A percentile compares a stretch with the other conserved stretches of the same genome.
Conservation (phyloP, 2,888 invertebrate genomes). For the Oligia latruncula region DNA sequence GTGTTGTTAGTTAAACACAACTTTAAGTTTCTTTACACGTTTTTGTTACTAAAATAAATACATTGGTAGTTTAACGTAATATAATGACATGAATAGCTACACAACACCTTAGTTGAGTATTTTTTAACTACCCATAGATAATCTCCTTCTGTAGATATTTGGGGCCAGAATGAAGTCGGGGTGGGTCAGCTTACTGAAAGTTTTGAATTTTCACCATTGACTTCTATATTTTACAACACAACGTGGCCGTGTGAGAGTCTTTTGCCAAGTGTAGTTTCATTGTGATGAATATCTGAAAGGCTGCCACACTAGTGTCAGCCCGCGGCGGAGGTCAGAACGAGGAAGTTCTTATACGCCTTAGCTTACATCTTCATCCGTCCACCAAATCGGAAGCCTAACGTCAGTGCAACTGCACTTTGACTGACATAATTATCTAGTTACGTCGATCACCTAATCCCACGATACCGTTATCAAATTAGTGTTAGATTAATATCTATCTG, state of each 20-base stretch:
- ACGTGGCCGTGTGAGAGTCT: background rate
- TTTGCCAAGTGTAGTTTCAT: background rate
- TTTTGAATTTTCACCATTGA: background rate
- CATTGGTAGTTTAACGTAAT: background rate
- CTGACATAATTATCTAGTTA: slow-evolving; percentile 3
- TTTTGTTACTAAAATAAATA: background rate
- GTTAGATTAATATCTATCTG: slow-evolving; percentile 23
- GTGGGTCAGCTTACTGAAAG: background rate
- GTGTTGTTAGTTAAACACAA: background rate
- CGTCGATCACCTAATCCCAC: slow-evolving; percentile 25
- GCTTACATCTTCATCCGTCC: background rate
- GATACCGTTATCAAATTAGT: slow-evolving; percentile 36
- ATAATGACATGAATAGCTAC: background rate
- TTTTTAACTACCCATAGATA: background rate
- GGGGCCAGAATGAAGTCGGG: background rate
- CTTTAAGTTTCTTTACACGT: background rate
- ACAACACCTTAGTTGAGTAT: background rate
- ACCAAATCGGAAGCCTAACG: background rate
- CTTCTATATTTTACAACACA: background rate
- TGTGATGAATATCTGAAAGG: background rate
- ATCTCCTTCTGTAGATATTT: background rate
- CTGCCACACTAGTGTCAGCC: background rate
- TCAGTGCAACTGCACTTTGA: slow-evolving; percentile 18
- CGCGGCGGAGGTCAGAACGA: background rate
- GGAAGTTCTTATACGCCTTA: background rate